These are phyloP conservation scores for Macropodus opercularis DNA, from an alignment of 2,797 vertebrate genomes.

Conservation along the genomic window DNA sequence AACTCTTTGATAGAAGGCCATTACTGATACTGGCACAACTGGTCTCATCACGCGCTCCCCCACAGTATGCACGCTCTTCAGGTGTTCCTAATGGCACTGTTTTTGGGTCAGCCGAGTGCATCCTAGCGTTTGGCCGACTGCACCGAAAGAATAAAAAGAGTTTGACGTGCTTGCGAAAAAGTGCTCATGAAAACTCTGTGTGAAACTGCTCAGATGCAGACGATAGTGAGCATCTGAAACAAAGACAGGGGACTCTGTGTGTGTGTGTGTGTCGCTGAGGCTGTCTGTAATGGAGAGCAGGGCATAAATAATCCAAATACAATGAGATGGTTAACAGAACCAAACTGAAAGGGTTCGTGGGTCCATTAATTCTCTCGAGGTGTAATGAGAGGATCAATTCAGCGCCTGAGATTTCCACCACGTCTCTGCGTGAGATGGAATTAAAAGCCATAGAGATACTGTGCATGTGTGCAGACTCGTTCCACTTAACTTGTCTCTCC, in stretches of 20 bases:
- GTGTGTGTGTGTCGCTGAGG: not conserved
- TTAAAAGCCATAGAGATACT: slow-evolving; percentile 3
- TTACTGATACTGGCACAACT: slow-evolving; percentile 32
- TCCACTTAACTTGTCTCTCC: slow-evolving; percentile 2
- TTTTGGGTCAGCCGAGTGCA: not conserved
- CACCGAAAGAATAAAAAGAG: not conserved
- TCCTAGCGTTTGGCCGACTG: not conserved
- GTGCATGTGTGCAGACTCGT: not conserved
- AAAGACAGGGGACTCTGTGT: slow-evolving; percentile 12
- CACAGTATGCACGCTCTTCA: not conserved
- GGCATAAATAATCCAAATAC: slow-evolving; percentile 52
- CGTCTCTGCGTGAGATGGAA: slow-evolving; percentile 3
- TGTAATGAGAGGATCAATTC: slow-evolving; percentile 25
- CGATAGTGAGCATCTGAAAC: slow-evolving; percentile 37
- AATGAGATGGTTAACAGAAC: slow-evolving; percentile 42
- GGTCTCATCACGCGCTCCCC: slow-evolving; percentile 10
- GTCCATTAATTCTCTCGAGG: slow-evolving; percentile 31
- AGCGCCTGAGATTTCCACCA: slow-evolving; percentile 15
- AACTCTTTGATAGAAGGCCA: slow-evolving; percentile 45
- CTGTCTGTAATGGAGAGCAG: slow-evolving; percentile 49
- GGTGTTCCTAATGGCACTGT: slow-evolving; percentile 18
- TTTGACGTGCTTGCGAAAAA: slow-evolving; percentile 15
- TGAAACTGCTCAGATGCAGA: slow-evolving; percentile 3
- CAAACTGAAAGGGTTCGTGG: slow-evolving; percentile 46
- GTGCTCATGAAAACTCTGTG: slow-evolving; percentile 12